Percentiles rank a stretch among this genome's conserved stretches.
These are phyloP conservation scores for Mesochorus sp. DNA, from an alignment of 2,888 invertebrate genomes.

Conservation along the genomic window DNA sequence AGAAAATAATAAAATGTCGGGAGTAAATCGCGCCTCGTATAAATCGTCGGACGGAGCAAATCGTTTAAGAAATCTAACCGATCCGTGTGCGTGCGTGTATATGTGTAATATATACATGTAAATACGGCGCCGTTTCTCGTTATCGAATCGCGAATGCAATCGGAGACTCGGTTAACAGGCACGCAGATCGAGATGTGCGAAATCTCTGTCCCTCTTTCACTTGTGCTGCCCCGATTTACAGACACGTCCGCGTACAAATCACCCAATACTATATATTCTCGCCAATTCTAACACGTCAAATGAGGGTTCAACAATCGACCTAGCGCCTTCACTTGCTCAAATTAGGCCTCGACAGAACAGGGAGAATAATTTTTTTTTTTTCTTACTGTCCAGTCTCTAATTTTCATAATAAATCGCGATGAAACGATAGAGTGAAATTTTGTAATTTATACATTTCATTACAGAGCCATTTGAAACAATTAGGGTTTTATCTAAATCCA, in stretches of 20 bases:
- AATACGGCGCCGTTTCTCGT: slow-evolving; percentile 38
- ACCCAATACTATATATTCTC: slow-evolving; percentile 62
- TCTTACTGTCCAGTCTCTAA: neutral
- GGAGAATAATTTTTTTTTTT: slow-evolving; percentile 13
- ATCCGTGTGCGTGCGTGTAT: neutral
- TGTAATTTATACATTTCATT: no score
- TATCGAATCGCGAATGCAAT: slow-evolving; percentile 60
- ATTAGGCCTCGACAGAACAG: slow-evolving; percentile 8
- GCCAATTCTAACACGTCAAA: slow-evolving; percentile 63
- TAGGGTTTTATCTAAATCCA: no score
- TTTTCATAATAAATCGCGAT: neutral
- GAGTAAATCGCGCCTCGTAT: slow-evolving; percentile 26
- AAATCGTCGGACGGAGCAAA: slow-evolving; percentile 35
- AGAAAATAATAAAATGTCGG: no score
- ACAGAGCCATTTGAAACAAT: no score
- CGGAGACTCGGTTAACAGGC: slow-evolving; percentile 42
- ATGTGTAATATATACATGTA: neutral
- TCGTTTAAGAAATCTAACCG: slow-evolving; percentile 45
- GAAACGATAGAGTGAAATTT: no score
- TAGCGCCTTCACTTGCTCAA: slow-evolving; percentile 43
- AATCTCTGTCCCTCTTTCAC: slow-evolving; percentile 1
- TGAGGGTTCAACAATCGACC: slow-evolving; percentile 62
- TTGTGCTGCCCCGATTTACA: slow-evolving; percentile 62
- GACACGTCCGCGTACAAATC: slow-evolving; percentile 56
- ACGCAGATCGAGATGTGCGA: slow-evolving; percentile 37